Evolutionary conservation across 2,888 invertebrate species (phyloP).

Genomic region (Agrochola litura): DNA sequence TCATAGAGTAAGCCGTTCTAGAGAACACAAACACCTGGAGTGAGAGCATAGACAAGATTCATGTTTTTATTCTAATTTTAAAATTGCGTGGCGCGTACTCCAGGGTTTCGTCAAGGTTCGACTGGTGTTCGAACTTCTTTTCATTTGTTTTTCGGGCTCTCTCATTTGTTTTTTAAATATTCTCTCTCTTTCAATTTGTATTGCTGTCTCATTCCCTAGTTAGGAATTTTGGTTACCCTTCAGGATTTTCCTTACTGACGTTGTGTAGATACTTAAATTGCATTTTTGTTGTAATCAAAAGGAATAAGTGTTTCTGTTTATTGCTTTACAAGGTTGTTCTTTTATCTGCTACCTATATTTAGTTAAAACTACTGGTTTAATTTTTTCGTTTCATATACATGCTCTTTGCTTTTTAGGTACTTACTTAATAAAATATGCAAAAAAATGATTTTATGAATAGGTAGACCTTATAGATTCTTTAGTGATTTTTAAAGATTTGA

Average conservation of each 20-base stretch:
- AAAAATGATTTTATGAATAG: too few species aligned
- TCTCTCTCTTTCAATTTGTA: constrained; percentile 41
- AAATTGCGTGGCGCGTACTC: constrained; percentile 70
- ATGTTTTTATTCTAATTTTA: constrained; percentile 55
- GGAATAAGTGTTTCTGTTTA: background rate
- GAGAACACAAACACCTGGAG: constrained; percentile 97
- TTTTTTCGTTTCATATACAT: background rate
- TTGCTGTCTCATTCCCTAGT: background rate
- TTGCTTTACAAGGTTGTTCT: background rate
- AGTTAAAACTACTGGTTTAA: background rate
- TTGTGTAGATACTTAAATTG: too few species aligned
- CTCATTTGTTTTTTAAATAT: background rate
- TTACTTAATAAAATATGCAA: too few species aligned
- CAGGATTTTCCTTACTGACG: background rate
- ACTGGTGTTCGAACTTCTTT: constrained; percentile 72
- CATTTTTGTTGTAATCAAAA: background rate
- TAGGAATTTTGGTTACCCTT: background rate
- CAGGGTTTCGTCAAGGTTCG: constrained; percentile 62
- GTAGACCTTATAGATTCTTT: too few species aligned
- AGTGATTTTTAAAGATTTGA: background rate
- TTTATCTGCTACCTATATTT: background rate
- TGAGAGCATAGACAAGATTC: constrained; percentile 85
- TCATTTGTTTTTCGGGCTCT: constrained; percentile 49
- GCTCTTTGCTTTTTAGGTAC: background rate
- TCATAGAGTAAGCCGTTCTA: constrained; percentile 94